Evolutionary conservation across 2,888 invertebrate genomes (phyloP), one percentile per base, ranked within the genome.

Genomic region (Dryococelus australis): DNA sequence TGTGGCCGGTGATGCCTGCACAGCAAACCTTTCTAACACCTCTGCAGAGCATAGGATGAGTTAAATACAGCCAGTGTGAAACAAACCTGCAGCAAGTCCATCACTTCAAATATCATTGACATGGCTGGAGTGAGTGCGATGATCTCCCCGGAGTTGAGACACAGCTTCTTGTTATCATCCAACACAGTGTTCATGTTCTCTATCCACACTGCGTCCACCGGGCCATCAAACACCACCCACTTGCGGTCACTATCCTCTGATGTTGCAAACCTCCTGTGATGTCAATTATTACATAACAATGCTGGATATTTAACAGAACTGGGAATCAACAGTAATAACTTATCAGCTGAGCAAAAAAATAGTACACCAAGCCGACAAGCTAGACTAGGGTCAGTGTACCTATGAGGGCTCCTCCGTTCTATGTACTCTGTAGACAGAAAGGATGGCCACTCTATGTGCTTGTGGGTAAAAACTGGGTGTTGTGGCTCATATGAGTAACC

Each of bases 161-260:
- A 98, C 28, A 98, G 93, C 91, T 97, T 97, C 92, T 97, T 97
- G 92, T 97, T 97, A 90, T 97, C 97, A 92, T 98, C 98, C 89
- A 98, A 93, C 8, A 97, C 97, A 0, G 97, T 97, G 91, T 97
- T 97, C 95, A 98, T 96, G 92, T 97, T 97, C 93, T 98, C 97
- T 90, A 97, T 97, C 98, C 98, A 98, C 8, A 96, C 96, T 4
- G 97, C 96, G 92, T 98, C 97, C 4, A 98, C 97, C 0, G 97
- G 97, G 0, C 98, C 98, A 92, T 98, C 97, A 92, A 99, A 98
- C 86, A 99, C 96, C 83, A 99, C 95, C 98, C 98, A 98, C 92
- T 98, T 98, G 88, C 96, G 94, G 90, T 96, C 95, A 0, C n/a
- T 20, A 1, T 65, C 65, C 65, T 20, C 26, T 9, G 86, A 35